A percentile compares a stretch with the other conserved stretches of the same genome.
Evolutionary conservation across 2,888 invertebrate species (phyloP).

Genomic region (Pyrochroa serraticornis): DNA sequence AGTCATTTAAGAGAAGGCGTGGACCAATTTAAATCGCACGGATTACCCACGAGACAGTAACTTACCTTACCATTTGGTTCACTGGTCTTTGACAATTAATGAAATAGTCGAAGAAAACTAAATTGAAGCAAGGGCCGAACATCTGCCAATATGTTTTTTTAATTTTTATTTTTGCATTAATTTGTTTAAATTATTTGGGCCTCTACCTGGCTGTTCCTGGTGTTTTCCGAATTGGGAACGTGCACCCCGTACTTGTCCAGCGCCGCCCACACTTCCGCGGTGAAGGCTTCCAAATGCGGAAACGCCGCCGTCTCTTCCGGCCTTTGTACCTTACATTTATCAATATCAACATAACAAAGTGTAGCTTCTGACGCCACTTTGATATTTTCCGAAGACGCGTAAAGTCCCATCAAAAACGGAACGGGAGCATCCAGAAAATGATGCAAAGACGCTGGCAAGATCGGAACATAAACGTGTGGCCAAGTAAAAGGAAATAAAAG

Average conservation of each 20-base stretch:
- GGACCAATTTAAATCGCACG: too few relatives aligned
- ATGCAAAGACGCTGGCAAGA: conserved; percentile 90
- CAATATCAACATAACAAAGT: conserved; percentile 95
- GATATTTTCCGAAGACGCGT: conserved; percentile 67
- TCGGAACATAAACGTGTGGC: conserved; percentile 99
- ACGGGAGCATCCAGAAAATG: conserved; percentile 99
- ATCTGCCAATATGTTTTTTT: too few relatives aligned
- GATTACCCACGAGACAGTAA: too few relatives aligned
- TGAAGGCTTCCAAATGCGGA: conserved; percentile 87
- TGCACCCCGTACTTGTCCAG: conserved; percentile 71
- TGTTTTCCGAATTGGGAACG: conserved; percentile 52
- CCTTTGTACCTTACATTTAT: conserved; percentile 88
- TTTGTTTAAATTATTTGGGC: too few relatives aligned
- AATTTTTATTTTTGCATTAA: too few relatives aligned
- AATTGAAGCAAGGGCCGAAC: too few relatives aligned
- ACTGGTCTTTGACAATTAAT: too few relatives aligned
- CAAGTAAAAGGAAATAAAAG: conserved; percentile 94
- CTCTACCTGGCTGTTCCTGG: conserved; percentile 43
- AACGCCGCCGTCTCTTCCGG: conserved; percentile 95
- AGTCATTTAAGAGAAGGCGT: too few relatives aligned
- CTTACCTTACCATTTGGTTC: too few relatives aligned
- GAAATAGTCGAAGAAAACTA: background rate
- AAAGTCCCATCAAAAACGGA: conserved; percentile 96
- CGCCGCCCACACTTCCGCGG: conserved; percentile 79
- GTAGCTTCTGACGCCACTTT: conserved; percentile 82